These are phyloP conservation scores for Eulacestoma nigropectus DNA, from an alignment of 2,113 vertebrate species.

Conservation along the genomic window DNA sequence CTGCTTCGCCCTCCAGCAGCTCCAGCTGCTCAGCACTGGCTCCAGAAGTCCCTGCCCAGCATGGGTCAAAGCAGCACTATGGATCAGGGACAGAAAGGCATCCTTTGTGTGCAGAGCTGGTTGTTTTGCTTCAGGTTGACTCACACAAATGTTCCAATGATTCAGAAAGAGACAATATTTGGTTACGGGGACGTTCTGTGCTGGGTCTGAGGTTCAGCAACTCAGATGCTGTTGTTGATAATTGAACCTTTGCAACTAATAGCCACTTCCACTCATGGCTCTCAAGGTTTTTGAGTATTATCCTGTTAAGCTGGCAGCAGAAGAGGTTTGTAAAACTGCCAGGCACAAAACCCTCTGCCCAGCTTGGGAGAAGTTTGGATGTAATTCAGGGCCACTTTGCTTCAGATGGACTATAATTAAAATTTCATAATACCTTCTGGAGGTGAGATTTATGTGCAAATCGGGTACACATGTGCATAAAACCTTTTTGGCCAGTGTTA, in stretches of 20 bases:
- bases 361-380: neutral
- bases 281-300: neutral
- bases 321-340: neutral
- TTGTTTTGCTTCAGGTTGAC: constrained; percentile 25
- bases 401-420: neutral
- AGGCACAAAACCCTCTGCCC: neutral
- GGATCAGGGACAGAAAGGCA: neutral
- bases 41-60: neutral
- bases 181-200: neutral
- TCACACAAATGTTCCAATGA: constrained; percentile 41
- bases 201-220: neutral
- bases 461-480: neutral
- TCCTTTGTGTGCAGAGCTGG: neutral
- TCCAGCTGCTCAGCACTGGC: neutral
- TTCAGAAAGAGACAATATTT: neutral
- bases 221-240: neutral
- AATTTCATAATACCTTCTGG: neutral
- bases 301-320: neutral
- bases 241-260: neutral
- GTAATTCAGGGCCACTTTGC: neutral
- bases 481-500: neutral
- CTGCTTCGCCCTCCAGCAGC: neutral
- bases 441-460: neutral
- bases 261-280: neutral
- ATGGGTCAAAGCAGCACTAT: neutral